Conservation (phyloP, 2,888 invertebrate species). For the Teleogryllus oceanicus region DNA sequence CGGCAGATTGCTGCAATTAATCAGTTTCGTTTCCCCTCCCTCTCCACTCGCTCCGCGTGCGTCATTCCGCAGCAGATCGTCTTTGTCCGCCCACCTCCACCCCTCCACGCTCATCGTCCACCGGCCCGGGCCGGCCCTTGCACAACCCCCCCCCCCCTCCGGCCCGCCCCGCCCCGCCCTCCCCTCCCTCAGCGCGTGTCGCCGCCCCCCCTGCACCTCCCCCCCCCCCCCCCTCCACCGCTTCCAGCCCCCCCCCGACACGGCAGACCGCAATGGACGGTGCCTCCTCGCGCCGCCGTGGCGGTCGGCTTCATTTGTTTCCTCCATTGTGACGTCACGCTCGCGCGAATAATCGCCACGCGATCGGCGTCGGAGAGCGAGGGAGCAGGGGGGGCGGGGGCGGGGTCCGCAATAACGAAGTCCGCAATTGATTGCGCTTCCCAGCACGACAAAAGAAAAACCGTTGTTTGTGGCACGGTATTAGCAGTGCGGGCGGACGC, state of each 20-base stretch:
- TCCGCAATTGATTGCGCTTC: conserved; percentile 5
- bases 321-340: background rate
- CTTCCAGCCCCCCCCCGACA: too few species aligned
- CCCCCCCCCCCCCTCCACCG: too few species aligned
- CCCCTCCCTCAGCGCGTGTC: too few species aligned
- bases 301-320: conserved; percentile 11
- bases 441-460: background rate
- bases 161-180: too few species aligned
- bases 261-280: too few species aligned
- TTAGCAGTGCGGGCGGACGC: background rate
- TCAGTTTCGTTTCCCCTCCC: background rate
- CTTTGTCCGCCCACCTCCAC: too few species aligned
- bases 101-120: too few species aligned
- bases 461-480: conserved; percentile 1
- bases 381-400: background rate
- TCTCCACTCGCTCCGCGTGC: too few species aligned
- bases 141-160: too few species aligned
- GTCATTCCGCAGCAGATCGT: too few species aligned
- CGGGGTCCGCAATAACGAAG: conserved; percentile 9
- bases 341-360: conserved; percentile 1
- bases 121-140: too few species aligned
- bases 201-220: too few species aligned
- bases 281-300: background rate
- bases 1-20: background rate
- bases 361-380: background rate